Evolutionary conservation across 2,888 invertebrate species (phyloP), one percentile per base, ranked within the genome.

Genomic region (Cybosia mesomella): DNA sequence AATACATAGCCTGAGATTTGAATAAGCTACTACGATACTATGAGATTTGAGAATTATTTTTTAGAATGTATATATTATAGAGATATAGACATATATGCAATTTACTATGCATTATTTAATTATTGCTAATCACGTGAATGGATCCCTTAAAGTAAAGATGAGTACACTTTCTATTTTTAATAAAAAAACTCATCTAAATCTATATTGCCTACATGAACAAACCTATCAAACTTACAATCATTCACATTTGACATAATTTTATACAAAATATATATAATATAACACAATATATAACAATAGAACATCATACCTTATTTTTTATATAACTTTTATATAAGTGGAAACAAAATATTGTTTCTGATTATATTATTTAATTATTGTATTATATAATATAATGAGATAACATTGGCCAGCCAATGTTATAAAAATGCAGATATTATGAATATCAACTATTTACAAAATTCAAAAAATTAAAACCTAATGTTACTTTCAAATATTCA

Each of bases 231-330:
- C 10, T 5, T 71, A 72, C 78, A 83, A 78, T 72, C 77, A 84
- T 82, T 84, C 81, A 83, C 79, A 82, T 82, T 84, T 78, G 83
- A 64, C 73, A 75, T 67, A 39, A 67, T 55, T 18, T 66, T 62
- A n/a, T 69, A 66, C 59, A 66, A 66, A 58, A 43, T 68, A n/a
- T 63, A 32, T 60, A 34, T 22, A 57, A 63, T 22, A 21, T 34
- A 18, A 60, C 9, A 43, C 3, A 49, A 49, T 49, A 49, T 9
- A 49, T 1, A 49, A 32, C 28, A 28, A 32, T 32, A 61, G 13
- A 61, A 49, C 13, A 61, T 49, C 28, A 32, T 49, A 58, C 28
- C 34, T 24, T 39, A 32, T 15, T 39, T 28, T 43, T 21, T 36
- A 13, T 60, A 43, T 53, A 59, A 13, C 24, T 21, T 22, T 24